Conservation (phyloP, 53 echinoderm and acorn worm species). For the Luidia sarsii region DNA sequence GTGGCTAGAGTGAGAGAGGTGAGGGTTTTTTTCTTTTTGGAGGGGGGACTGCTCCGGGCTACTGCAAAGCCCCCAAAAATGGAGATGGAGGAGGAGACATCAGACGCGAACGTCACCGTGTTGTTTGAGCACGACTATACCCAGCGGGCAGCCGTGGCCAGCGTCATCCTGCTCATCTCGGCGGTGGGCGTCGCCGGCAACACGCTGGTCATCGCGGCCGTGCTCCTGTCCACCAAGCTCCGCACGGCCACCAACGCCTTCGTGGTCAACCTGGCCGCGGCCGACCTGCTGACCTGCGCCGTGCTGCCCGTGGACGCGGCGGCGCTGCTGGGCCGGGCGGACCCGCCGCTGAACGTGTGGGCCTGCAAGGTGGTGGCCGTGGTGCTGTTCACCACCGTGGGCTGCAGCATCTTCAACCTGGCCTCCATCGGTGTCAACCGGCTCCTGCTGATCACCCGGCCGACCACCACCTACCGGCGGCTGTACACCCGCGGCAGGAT, state of each 20-base stretch:
- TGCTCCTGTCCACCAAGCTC: background rate
- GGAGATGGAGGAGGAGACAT: too few relatives aligned
- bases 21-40: too few relatives aligned
- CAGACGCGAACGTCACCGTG: too few relatives aligned
- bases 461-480: conserved; percentile 7
- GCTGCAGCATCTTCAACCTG: conserved; percentile 51
- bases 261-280: conserved; percentile 70
- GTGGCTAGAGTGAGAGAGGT: too few relatives aligned
- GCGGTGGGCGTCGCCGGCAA: conserved; percentile 22
- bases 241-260: conserved; percentile 86
- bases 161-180: conserved; percentile 62
- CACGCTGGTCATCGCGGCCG: conserved; percentile 31
- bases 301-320: background rate
- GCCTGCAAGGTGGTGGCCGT: conserved; percentile 33
- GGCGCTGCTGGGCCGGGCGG: conserved; percentile 1
- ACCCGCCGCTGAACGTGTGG: conserved; percentile 7
- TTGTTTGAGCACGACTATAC: too few relatives aligned
- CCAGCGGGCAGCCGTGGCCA: conserved; percentile 72
- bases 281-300: conserved; percentile 10
- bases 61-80: too few relatives aligned
- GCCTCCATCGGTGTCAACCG: conserved; percentile 85
- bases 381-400: conserved; percentile 13
- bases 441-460: conserved; percentile 75
- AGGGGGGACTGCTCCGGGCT: too few relatives aligned
- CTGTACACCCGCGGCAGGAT: conserved; percentile 33